These are phyloP conservation scores for Idaea straminata DNA, from an alignment of 2,888 invertebrate genomes.

Conservation along the genomic window DNA sequence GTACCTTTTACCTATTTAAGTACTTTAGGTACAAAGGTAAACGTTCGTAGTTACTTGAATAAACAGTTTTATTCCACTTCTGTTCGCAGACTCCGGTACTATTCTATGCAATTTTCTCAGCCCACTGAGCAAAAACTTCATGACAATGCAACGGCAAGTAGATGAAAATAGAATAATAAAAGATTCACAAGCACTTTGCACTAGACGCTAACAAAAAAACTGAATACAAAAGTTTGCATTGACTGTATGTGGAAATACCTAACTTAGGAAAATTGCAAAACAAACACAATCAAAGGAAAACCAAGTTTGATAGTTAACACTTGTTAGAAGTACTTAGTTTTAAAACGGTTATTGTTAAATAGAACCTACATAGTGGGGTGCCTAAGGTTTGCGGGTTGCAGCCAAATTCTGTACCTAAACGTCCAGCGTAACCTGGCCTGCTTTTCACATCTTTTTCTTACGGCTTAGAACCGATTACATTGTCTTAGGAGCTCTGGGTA, in stretches of 20 bases:
- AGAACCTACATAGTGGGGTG: conserved; percentile 23
- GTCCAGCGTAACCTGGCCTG: conserved; percentile 24
- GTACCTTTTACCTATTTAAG: too few relatives aligned
- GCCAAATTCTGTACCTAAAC: conserved; percentile 24
- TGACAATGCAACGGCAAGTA: conserved; percentile 13
- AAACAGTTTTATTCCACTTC: not conserved
- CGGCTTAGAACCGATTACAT: not conserved
- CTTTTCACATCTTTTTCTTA: not conserved
- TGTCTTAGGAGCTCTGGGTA: conserved; percentile 6
- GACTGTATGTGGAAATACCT: conserved; percentile 1
- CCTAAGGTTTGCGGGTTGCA: conserved; percentile 26
- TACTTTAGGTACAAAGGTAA: not conserved
- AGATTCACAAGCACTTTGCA: conserved; percentile 23
- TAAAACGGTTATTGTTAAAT: conserved; percentile 30
- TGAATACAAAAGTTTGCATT: not conserved
- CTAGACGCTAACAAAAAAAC: conserved; percentile 13
- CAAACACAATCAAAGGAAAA: conserved; percentile 11
- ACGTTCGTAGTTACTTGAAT: not conserved
- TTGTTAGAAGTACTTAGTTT: conserved; percentile 17
- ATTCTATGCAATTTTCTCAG: conserved; percentile 12
- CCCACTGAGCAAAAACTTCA: conserved; percentile 11
- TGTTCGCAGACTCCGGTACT: conserved; percentile 2
- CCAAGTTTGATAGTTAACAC: conserved; percentile 18
- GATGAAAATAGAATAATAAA: conserved; percentile 21
- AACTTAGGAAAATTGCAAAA: conserved; percentile 5